A percentile compares a stretch with the other conserved stretches of the same genome.
Conservation (phyloP, 2,888 invertebrate genomes). For the Lasioglossum figueresi region DNA sequence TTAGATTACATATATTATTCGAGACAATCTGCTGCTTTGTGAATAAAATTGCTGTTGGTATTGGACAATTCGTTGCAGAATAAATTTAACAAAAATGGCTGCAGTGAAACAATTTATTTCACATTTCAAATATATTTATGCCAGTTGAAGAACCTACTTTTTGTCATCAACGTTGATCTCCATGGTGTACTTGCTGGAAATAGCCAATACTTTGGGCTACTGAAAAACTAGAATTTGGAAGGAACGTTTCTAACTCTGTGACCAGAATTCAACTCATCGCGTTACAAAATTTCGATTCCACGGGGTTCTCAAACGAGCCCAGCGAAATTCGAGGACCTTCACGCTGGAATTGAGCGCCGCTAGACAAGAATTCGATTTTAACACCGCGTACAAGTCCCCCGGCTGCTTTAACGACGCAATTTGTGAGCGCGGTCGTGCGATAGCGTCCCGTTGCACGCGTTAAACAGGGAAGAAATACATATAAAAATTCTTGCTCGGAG, state of each 20-base stretch:
- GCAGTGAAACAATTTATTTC: no score
- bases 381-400: conserved; percentile 16
- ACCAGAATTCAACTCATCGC: background rate
- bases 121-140: no score
- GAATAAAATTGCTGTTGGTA: no score
- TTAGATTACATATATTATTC: no score
- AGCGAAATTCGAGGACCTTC: background rate
- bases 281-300: background rate
- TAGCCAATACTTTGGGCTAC: background rate
- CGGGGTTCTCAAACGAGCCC: background rate
- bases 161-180: background rate
- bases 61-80: no score
- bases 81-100: no score
- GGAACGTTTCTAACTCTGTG: background rate
- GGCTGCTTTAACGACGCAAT: conserved; percentile 3
- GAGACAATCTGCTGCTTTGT: no score
- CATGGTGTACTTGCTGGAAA: background rate
- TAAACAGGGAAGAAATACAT: conserved; percentile 5
- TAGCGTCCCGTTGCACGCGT: conserved; percentile 9
- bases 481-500: conserved; percentile 11
- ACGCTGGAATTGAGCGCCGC: background rate
- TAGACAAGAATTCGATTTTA: conserved; percentile 16
- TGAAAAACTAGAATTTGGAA: background rate
- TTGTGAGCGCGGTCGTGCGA: background rate
- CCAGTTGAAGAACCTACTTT: no score